Evolutionary conservation across 2,113 vertebrate species (phyloP).

Genomic region (Salvelinus alpinus): DNA sequence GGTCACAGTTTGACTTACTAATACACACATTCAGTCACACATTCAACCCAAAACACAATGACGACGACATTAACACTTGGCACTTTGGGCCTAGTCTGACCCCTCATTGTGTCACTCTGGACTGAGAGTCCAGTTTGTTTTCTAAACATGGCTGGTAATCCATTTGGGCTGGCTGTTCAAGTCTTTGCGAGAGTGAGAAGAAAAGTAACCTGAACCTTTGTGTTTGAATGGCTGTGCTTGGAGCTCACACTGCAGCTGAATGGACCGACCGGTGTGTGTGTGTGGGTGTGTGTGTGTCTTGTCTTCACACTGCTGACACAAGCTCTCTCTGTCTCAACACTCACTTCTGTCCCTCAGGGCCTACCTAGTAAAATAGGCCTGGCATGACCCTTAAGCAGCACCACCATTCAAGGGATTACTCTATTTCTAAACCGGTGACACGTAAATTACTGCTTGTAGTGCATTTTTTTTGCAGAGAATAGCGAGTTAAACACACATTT

Average conservation of each 20-base stretch:
- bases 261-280: background rate
- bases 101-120: too few species aligned
- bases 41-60: too few species aligned
- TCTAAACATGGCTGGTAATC: slow-evolving; percentile 20
- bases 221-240: slow-evolving; percentile 29
- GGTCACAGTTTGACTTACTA: background rate
- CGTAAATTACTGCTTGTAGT: slow-evolving; percentile 1
- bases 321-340: background rate
- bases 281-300: background rate
- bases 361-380: slow-evolving; percentile 29
- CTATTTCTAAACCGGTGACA: slow-evolving; percentile 4
- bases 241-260: slow-evolving; percentile 22
- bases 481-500: background rate
- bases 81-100: too few species aligned
- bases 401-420: too few species aligned
- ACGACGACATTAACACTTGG: too few species aligned
- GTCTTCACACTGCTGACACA: slow-evolving; percentile 42
- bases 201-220: slow-evolving; percentile 33
- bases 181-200: slow-evolving; percentile 7
- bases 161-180: slow-evolving; percentile 34
- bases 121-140: background rate
- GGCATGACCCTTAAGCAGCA: slow-evolving; percentile 5
- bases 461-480: slow-evolving; percentile 5
- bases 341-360: slow-evolving; percentile 47
- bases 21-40: too few species aligned